Conservation (phyloP, 2,797 vertebrate genomes). For the Pteropus rufus region DNA sequence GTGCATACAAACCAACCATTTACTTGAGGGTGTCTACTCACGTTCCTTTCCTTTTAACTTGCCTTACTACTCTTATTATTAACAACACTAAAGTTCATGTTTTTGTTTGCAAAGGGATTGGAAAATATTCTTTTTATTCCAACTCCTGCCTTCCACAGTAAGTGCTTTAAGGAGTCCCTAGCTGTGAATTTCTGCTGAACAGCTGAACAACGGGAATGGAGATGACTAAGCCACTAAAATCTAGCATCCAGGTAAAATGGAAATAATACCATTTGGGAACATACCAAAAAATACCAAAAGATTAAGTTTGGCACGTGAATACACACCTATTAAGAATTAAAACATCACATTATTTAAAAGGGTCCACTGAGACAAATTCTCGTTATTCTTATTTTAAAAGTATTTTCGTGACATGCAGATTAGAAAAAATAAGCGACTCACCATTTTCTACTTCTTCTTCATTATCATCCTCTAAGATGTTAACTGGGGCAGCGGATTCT, state of each 20-base stretch:
- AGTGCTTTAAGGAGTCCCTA: neutral
- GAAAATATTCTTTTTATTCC: neutral
- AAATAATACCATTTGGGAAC: neutral
- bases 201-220: neutral
- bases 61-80: neutral
- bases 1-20: neutral
- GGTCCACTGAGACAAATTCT: neutral
- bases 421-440: constrained; percentile 71
- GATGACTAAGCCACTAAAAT: neutral
- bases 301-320: neutral
- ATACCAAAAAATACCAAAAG: neutral
- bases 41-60: neutral
- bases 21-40: neutral
- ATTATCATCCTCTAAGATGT: constrained; percentile 95
- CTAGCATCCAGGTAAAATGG: neutral
- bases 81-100: neutral
- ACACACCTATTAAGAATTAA: neutral
- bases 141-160: neutral
- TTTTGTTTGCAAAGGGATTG: neutral
- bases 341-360: neutral
- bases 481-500: constrained; percentile 92
- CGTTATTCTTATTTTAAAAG: neutral
- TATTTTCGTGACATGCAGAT: neutral
- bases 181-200: neutral
- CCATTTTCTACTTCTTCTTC: constrained; percentile 96